phyloP scores from a whole-genome alignment of 2,113 vertebrate species.

The Ammodytes dubius region DNA sequence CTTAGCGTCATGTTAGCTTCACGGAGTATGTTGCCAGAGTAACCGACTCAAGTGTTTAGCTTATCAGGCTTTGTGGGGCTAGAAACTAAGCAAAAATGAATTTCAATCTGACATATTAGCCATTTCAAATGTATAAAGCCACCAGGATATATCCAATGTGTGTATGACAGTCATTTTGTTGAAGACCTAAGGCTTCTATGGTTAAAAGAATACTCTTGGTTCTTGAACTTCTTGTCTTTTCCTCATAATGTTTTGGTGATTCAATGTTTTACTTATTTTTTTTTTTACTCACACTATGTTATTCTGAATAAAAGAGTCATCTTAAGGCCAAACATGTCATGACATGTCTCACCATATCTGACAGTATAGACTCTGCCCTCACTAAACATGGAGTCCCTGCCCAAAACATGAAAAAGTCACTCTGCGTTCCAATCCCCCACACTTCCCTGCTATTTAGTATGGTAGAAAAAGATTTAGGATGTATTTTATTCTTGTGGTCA shows the following conservation, averaged over 20 bases:
- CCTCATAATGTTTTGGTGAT: not conserved
- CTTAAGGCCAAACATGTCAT: not conserved
- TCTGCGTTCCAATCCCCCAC: not conserved
- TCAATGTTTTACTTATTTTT: not conserved
- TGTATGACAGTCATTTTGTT: not conserved
- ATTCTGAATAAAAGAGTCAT: not conserved
- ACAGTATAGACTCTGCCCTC: conserved; percentile 1
- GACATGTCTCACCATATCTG: not conserved
- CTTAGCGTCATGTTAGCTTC: too few relatives aligned
- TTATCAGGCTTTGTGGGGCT: too few relatives aligned
- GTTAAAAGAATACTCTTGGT: not conserved
- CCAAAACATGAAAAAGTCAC: conserved; percentile 41
- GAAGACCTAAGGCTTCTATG: not conserved
- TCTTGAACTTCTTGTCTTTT: not conserved
- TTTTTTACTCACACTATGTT: not conserved
- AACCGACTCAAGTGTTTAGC: too few relatives aligned
- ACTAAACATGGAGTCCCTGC: conserved; percentile 19
- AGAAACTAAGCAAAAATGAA: too few relatives aligned
- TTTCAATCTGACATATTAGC: not conserved
- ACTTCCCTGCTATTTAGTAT: too few relatives aligned
- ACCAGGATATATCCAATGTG: not conserved
- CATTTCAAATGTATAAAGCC: not conserved
- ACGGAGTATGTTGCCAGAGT: too few relatives aligned
- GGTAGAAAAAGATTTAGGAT: too few relatives aligned
- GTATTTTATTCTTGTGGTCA: too few relatives aligned